A percentile compares a stretch with the other conserved stretches of the same genome.
These are phyloP conservation scores for Spinibarbus caldwelli DNA, from an alignment of 2,797 vertebrate species.

Conservation along the genomic window DNA sequence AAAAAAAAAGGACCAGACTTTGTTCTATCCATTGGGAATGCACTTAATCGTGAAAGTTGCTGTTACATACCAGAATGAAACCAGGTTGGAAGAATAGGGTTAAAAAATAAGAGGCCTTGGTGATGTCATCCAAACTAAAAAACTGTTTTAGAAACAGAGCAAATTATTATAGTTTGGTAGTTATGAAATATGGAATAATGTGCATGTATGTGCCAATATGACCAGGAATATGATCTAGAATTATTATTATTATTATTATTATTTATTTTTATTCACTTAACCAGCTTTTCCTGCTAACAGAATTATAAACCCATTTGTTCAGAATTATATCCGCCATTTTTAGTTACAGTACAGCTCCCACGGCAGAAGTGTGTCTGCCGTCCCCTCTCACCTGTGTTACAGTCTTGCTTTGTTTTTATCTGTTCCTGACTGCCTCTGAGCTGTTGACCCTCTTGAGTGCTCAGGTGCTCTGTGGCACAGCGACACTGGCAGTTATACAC, in stretches of 20 bases:
- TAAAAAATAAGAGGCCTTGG: neutral
- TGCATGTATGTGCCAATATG: too few species aligned
- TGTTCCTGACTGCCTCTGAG: constrained; percentile 32
- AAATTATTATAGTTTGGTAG: too few species aligned
- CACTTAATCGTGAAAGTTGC: too few species aligned
- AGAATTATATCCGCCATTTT: neutral
- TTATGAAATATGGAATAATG: too few species aligned
- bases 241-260: too few species aligned
- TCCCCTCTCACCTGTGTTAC: constrained; percentile 25
- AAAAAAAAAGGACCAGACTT: too few species aligned
- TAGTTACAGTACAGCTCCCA: constrained; percentile 33
- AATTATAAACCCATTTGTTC: neutral
- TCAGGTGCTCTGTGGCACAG: constrained; percentile 28
- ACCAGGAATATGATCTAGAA: too few species aligned
- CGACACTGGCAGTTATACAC: neutral
- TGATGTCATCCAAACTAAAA: neutral
- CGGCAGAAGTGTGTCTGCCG: neutral
- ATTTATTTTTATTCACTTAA: neutral
- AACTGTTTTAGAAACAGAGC: neutral
- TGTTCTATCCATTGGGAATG: too few species aligned
- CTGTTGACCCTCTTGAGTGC: constrained; percentile 45
- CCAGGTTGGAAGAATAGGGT: neutral
- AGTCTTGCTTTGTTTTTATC: constrained; percentile 44
- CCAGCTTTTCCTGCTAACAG: neutral
- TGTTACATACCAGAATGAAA: neutral